Base-by-base conservation (phyloP, 2,888 invertebrate genomes). In the Tenthredo mesomela region DNA sequence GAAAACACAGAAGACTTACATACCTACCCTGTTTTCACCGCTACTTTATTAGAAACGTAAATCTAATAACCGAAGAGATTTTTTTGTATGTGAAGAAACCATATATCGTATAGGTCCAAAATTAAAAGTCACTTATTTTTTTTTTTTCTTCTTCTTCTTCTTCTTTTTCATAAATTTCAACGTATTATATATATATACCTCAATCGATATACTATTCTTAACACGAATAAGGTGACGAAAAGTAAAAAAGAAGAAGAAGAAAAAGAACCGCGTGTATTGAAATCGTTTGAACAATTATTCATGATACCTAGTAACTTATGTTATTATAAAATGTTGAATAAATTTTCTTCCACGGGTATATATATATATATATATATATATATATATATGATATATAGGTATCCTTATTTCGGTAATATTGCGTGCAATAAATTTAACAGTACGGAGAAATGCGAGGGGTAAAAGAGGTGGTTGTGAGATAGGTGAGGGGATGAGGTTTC, bases 381-480 rank as follows among this genome's bases (percentile, higher is more conserved):
- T 71, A 67, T 29, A 15, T 33, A 12, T 18, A 37, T 37, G 0
- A 10, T 18, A 7, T 18, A 40, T 40, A 40, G 43, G 47, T 47
- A 12, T 82, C 82, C 82, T 54, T 37, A 37, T 37, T 70, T 80
- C 21, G 67, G 50, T 71, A 54, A 82, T 85, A 85, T 85, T 85
- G 70, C 84, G 43, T 80, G 43, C 58, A 58, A 85, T 85, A 85
- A 85, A 85, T 85, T 82, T 40, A 33, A 18, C 71, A 65, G 15
- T 40, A n/a, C 61, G 71, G 40, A 43, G 71, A 73, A 18, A 21
- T 12, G 71, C 21, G 73, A 40, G 40, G 73, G 21, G 40, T 10
- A 18, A 25, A 73, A 25, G 47, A 12, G 18, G 43, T 10, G 73
- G 6, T 29, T 29, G 21, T 43, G 43, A 10, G 43, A 21, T 10